Base-by-base conservation (phyloP, 2,797 vertebrate species). In the Australoheros facetus region DNA sequence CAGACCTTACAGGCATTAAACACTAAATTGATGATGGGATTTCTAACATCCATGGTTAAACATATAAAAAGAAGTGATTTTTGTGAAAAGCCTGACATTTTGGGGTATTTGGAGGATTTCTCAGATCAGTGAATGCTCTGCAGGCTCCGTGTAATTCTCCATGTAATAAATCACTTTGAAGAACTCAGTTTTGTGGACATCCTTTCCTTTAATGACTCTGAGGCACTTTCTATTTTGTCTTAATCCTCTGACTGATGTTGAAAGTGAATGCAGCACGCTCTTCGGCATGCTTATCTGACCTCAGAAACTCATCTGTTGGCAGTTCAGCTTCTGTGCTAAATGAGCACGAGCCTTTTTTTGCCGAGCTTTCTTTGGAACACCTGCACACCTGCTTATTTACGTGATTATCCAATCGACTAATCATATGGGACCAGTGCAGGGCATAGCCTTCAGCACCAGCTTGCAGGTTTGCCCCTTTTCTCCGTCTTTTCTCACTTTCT, bases 241-340 rank as follows among this genome's bases (percentile, higher is more conserved):
- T 80, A 81, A 81, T 79, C 83, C 73, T 81, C 83, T 48, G 66
- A 78, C 10, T 78, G 66, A 78, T 83, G 83, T 80, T 80, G 80
- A 83, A 69, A 69, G 71, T 34, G 56, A 58, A 53, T 37, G 62
- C 78, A 70, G 14, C 21, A 1, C 57, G 62, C 79, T 77, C 70
- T 23, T 39, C 23, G 6, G 34, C 30, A 17, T 17, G 57, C 56
- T 78, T 30, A 17, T 76, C 71, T 56, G 26, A 78, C 55, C 73
- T 66, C 59, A 21, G 21, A 60, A 70, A 80, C 60, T 10, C 48
- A 34, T 32, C 78, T 55, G 73, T 12, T 66, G 58, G 51, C 23
- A 66, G 19, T 19, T 30, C 0, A 5, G 42, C 62, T 28, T 26
- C 62, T 0, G 10, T 0, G 62, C 57, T 62, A 54, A 76, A 76